Percentiles rank a stretch among this genome's conserved stretches.
Conservation (phyloP, 2,888 invertebrate species). For the Leistus spinibarbis region DNA sequence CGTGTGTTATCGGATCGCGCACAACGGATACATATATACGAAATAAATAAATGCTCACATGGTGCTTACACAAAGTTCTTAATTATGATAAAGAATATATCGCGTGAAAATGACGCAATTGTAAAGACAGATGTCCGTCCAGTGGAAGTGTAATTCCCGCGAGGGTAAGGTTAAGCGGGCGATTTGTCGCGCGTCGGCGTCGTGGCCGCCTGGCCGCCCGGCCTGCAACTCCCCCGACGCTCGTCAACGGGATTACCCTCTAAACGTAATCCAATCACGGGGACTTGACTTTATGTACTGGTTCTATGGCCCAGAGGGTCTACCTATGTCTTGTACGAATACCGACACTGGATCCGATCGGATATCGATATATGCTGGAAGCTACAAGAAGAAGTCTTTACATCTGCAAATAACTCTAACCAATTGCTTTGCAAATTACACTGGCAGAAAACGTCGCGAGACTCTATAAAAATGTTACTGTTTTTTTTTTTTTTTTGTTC, state of each 20-base stretch:
- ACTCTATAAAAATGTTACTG: too few species aligned
- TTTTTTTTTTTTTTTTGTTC: too few species aligned
- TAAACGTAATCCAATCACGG: conserved; percentile 72
- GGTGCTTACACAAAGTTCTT: too few species aligned
- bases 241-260: conserved; percentile 66
- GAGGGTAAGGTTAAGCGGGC: conserved; percentile 57
- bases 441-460: too few species aligned
- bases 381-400: too few species aligned
- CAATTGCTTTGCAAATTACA: too few species aligned
- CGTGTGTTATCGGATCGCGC: background rate
- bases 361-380: too few species aligned
- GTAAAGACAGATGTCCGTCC: conserved; percentile 23
- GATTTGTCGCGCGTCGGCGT: conserved; percentile 57
- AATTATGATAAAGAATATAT: too few species aligned
- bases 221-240: conserved; percentile 61
- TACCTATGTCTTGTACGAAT: conserved; percentile 46
- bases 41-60: too few species aligned
- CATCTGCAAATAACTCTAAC: background rate
- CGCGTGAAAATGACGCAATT: too few species aligned
- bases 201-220: background rate
- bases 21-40: background rate
- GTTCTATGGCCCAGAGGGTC: conserved; percentile 46
- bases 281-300: conserved; percentile 50
- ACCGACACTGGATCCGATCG: conserved; percentile 27
- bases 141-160: conserved; percentile 42